These are phyloP conservation scores for Ornithorhynchus anatinus DNA, from an alignment of 2,113 vertebrate genomes.

Conservation along the genomic window DNA sequence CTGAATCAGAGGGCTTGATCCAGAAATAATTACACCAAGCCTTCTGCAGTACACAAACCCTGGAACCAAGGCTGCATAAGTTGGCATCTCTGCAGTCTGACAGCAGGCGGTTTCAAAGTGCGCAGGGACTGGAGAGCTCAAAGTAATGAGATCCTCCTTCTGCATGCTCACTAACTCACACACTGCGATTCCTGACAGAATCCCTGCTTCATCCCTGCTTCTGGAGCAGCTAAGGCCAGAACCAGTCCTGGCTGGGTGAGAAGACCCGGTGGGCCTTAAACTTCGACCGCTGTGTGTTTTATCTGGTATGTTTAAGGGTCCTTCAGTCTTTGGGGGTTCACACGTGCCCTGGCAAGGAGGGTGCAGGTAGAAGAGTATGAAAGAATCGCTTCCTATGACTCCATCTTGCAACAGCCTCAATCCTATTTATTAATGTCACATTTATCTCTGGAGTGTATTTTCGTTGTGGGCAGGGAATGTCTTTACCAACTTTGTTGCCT, in stretches of 20 bases:
- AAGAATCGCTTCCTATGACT: too few relatives aligned
- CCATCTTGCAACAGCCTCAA: too few relatives aligned
- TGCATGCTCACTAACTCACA: constrained; percentile 10
- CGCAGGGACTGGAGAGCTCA: constrained; percentile 32
- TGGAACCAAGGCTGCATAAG: constrained; percentile 38
- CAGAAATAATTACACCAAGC: constrained; percentile 43
- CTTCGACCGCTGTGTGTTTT: too few relatives aligned
- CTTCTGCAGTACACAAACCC: constrained; percentile 16
- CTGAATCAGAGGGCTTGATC: constrained; percentile 16
- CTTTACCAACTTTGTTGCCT: too few relatives aligned
- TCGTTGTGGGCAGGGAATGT: too few relatives aligned
- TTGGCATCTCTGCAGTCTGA: constrained; percentile 49
- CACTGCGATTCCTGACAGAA: background rate
- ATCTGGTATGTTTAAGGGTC: too few relatives aligned
- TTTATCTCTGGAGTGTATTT: too few relatives aligned
- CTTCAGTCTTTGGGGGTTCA: too few relatives aligned
- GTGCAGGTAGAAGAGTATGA: too few relatives aligned
- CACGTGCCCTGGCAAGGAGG: too few relatives aligned
- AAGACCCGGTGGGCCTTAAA: background rate
- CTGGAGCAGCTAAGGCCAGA: background rate
- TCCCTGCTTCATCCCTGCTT: background rate
- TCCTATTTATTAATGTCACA: too few relatives aligned
- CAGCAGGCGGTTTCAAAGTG: constrained; percentile 54
- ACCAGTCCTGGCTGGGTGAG: background rate
- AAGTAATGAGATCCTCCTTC: constrained; percentile 50